A percentile compares a stretch with the other conserved stretches of the same genome.
phyloP scores from a whole-genome alignment of 2,113 vertebrate genomes.

The Mandrillus leucophaeus region DNA sequence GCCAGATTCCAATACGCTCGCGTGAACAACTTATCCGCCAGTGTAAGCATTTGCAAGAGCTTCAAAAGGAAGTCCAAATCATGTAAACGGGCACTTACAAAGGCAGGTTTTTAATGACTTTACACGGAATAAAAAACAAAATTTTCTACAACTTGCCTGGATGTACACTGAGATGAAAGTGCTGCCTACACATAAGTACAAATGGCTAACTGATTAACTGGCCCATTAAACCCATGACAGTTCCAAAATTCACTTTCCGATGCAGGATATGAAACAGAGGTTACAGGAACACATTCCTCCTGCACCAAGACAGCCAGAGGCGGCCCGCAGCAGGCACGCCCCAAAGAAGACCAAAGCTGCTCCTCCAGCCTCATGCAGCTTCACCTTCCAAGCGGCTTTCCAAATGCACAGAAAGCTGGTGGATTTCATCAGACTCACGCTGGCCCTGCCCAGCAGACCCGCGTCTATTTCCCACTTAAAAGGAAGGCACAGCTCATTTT shows the following conservation, averaged over 20 bases:
- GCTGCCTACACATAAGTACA: accelerated
- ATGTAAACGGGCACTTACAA: not conserved
- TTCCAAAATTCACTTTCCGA: not conserved
- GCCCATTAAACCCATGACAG: accelerated
- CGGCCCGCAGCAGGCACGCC: accelerated
- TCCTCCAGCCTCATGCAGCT: not conserved
- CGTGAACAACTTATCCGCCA: accelerated
- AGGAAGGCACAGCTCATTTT: not conserved
- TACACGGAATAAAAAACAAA: not conserved
- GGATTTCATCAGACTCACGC: accelerated
- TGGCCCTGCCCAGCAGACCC: not conserved
- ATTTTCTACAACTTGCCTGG: not conserved
- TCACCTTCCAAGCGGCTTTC: not conserved
- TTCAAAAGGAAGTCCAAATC: not conserved
- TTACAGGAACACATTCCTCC: accelerated
- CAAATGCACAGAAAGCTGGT: not conserved
- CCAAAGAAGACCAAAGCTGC: not conserved
- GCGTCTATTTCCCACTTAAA: not conserved
- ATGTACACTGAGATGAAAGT: not conserved
- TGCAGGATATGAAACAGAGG: accelerated
- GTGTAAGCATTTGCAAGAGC: not conserved
- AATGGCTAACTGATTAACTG: accelerated
- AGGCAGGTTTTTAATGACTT: not conserved
- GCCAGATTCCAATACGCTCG: accelerated
- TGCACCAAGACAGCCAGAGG: not conserved